Base-by-base conservation (phyloP, 2,113 vertebrate genomes). In the Anguilla japonica region DNA sequence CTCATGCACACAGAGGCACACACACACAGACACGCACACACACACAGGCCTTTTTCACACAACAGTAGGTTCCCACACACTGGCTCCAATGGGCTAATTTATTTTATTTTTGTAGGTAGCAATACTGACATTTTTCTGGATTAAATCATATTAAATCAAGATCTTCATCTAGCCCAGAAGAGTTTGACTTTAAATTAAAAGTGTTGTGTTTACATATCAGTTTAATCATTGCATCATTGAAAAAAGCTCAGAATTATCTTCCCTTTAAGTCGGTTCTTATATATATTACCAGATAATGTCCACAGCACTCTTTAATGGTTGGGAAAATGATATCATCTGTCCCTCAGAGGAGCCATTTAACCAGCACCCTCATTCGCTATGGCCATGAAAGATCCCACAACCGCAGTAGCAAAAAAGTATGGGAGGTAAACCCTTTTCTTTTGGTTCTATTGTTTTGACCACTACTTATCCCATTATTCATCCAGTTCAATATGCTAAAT, bases 21-120 rank as follows among this genome's bases (percentile, higher is more conserved):
- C 78, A 80, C 83, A 83, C 87, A 82, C 81, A 78, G 57, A 13
- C 50, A 87, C 83, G 53, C 18, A 88, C 29, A 71, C 41, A 41
- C 41, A 34, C 78, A 85, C 63, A 29, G n/a, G 83, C 86, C 87
- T 86, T 87, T 43, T 18, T n/a, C 67, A 34, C 26, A 46, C 26
- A 41, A 29, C 26, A 41, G 46, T n/a, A 63, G 2, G 43, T 41
- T 8, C 79, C 41, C 40, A 2, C 16, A 85, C 39, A 50, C 16
- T 26, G 0, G 26, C 29, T 9, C 84, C 29, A 53, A n/a, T 56
- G 26, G 50, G 67, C 11, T 4, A 34, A 16, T 20, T 71, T 39
- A n/a, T 7, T 39, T 18, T 2, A 53, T 29, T 34, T 71, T 46
- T 46, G 8, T 46, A 46, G 43, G 43, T 46, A 46, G 43, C 5